These are phyloP conservation scores for Tipula vernalis DNA, from an alignment of 2,888 invertebrate genomes.

Conservation along the genomic window DNA sequence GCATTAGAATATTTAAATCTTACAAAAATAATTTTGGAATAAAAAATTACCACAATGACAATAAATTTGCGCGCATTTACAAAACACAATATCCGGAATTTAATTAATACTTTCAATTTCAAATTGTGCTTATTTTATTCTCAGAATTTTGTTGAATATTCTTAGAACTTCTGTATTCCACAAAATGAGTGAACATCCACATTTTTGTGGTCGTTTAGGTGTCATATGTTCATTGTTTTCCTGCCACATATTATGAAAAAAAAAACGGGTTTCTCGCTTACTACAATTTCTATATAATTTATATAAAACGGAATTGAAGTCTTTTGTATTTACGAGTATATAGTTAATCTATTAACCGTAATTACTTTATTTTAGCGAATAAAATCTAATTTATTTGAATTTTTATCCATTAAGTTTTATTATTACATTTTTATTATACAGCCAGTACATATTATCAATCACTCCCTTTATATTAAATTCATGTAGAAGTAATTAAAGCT, in stretches of 20 bases:
- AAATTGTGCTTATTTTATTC: neutral
- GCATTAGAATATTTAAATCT: neutral
- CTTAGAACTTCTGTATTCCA: neutral
- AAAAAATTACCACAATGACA: too few relatives aligned
- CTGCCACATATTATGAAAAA: neutral
- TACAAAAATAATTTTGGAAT: neutral
- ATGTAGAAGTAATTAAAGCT: neutral
- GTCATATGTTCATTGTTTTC: too few relatives aligned
- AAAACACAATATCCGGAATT: neutral
- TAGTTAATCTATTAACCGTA: neutral
- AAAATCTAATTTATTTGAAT: neutral
- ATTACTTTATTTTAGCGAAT: neutral
- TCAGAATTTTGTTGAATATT: neutral
- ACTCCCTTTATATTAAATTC: neutral
- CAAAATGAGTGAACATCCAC: too few relatives aligned
- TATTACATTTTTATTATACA: neutral
- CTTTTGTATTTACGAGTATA: neutral
- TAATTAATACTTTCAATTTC: neutral
- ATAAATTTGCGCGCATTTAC: neutral
- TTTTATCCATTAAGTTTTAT: neutral
- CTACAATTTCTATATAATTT: neutral
- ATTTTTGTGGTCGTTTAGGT: too few relatives aligned
- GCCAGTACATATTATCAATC: neutral
- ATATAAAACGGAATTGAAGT: neutral
- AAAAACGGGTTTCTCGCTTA: neutral